These are phyloP conservation scores for Heteromyza rotundicornis DNA, from an alignment of 2,888 invertebrate genomes.

Conservation along the genomic window DNA sequence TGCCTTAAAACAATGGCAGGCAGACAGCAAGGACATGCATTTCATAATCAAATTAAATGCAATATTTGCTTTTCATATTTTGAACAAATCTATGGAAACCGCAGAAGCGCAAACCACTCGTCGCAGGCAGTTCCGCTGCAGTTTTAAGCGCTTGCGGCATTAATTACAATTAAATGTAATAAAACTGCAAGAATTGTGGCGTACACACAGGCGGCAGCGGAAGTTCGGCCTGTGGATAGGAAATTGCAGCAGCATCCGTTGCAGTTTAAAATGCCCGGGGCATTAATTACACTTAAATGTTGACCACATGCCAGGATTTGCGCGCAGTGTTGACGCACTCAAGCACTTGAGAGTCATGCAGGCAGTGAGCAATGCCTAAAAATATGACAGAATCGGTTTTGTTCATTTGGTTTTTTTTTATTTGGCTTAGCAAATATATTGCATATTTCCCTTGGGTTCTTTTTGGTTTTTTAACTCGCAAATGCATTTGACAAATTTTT, in stretches of 20 bases:
- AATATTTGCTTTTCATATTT: conserved; percentile 47
- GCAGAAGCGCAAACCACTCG: conserved; percentile 15
- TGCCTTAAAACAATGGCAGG: not conserved
- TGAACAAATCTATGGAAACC: conserved; percentile 28
- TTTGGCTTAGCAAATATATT: not conserved
- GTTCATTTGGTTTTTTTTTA: not conserved
- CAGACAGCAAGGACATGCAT: not conserved
- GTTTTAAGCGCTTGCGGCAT: not conserved
- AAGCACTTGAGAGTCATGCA: conserved; percentile 35
- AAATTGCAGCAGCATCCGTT: conserved; percentile 41
- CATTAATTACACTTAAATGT: conserved; percentile 62
- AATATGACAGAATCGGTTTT: conserved; percentile 23
- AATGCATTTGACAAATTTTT: conserved; percentile 53
- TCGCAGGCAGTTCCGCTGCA: conserved; percentile 4
- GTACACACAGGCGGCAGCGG: no score
- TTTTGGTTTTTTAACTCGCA: no score
- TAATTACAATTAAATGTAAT: not conserved
- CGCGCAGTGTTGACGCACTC: conserved; percentile 34
- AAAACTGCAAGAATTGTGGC: conserved; percentile 29
- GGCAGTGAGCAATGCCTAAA: conserved; percentile 20
- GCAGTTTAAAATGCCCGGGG: conserved; percentile 45
- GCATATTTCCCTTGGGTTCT: conserved; percentile 43
- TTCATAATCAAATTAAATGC: conserved; percentile 47
- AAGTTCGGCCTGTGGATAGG: not conserved
- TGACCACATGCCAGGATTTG: conserved; percentile 63